These are phyloP conservation scores for Varanus komodoensis DNA, from an alignment of 2,113 vertebrate genomes.

Conservation along the genomic window DNA sequence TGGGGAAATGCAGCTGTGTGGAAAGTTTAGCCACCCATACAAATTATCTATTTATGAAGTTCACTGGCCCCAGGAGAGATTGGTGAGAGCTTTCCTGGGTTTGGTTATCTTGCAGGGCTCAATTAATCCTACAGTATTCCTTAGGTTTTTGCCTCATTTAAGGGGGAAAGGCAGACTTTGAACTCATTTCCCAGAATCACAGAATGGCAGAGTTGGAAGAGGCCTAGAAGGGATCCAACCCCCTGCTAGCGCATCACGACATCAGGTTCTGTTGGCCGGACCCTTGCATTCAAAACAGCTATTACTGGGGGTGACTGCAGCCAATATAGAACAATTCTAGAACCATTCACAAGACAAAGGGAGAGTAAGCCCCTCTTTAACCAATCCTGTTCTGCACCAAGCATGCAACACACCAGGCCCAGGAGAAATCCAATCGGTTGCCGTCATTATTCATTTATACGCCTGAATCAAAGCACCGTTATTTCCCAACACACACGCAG, in stretches of 20 bases:
- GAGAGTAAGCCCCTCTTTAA: not conserved
- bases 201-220: no score
- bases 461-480: not conserved
- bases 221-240: no score
- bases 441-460: not conserved
- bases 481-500: not conserved
- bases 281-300: rapidly evolving
- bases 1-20: no score
- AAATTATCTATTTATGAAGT: no score
- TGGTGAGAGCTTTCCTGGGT: not conserved
- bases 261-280: rapidly evolving
- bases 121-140: not conserved
- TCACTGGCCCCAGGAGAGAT: not conserved
- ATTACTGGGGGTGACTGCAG: not conserved
- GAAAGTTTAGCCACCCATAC: no score
- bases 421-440: not conserved
- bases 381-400: not conserved
- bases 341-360: not conserved
- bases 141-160: rapidly evolving
- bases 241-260: no score
- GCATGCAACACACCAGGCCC: not conserved
- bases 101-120: not conserved
- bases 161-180: not conserved
- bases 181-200: not conserved
- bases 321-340: not conserved